Evolutionary conservation across 64 coral and sea anemone species (phyloP), one percentile per base, ranked within the genome.

Genomic region (Pocillopora damicornis): DNA sequence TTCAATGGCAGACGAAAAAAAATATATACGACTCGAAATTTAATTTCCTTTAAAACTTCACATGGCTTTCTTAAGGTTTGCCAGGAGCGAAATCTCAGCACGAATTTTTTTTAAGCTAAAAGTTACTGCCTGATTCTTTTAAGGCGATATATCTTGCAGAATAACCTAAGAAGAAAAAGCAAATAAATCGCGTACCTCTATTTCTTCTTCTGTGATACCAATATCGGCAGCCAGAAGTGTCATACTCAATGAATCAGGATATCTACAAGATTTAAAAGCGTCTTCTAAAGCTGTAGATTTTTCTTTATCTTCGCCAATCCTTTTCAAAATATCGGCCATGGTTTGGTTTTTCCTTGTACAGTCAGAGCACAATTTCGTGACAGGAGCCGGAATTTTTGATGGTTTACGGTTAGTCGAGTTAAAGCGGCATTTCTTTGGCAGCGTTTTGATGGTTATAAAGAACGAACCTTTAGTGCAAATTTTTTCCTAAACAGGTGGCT

Each of bases 211-310:
- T 66, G 93, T 86, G 11, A 90, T 35, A 22, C 93, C 93, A 71
- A 94, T 91, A 74, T 94, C 85, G 18, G 93, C 93, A 0, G 93
- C 93, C 2, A 94, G 73, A 60, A 94, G 81, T 2, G 89, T 82
- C 51, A 94, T 87, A 1, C 82, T 90, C 7, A 94, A 38, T 1
- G 60, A 65, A 36, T 94, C 93, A 0, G 93, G 93, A 60, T 94
- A 83, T 35, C 87, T 88, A 74, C 88, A 86, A 61, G 89, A 88
- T 81, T 76, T 87, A 56, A 94, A 94, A 10, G 92, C 89, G 75
- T 94, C 81, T 76, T 94, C 92, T 58, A 94, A 63, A 16, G 80
- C 63, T 17, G 35, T 22, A 2, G 80, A 83, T 69, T 83, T 83
- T 83, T 83, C 80, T 22, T 83, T 68, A 69, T 83, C 80, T 68